phyloP scores from a whole-genome alignment of 2,888 invertebrate genomes.

The Agonopterix arenella region DNA sequence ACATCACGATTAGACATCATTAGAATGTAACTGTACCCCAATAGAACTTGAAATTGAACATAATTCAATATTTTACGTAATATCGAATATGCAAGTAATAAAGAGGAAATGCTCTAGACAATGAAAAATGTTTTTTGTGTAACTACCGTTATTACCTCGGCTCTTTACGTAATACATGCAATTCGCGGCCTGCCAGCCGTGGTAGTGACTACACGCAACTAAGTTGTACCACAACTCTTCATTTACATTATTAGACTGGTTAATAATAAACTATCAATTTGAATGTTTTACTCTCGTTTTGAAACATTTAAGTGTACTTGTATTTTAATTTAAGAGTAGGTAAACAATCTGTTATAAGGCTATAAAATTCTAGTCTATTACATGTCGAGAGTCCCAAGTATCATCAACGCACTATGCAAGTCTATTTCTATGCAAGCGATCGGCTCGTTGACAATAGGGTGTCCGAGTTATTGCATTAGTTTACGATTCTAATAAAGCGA shows the following conservation, averaged over 20 bases:
- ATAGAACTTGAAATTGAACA: slow-evolving; percentile 8
- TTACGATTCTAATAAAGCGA: slow-evolving; percentile 50
- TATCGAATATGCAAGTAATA: slow-evolving; percentile 32
- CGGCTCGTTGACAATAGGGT: slow-evolving; percentile 31
- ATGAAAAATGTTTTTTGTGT: slow-evolving; percentile 60
- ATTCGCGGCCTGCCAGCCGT: neutral
- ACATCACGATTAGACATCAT: too few relatives aligned
- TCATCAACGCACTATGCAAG: neutral
- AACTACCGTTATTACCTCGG: slow-evolving; percentile 44
- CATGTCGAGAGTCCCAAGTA: neutral
- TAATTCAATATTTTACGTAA: slow-evolving; percentile 37
- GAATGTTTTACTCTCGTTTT: too few relatives aligned
- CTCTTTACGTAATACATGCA: slow-evolving; percentile 1
- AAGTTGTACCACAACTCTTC: too few relatives aligned
- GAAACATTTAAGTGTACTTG: too few relatives aligned
- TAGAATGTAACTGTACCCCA: too few relatives aligned
- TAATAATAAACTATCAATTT: too few relatives aligned
- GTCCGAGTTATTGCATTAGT: slow-evolving; percentile 37
- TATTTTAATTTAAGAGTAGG: too few relatives aligned
- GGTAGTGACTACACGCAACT: too few relatives aligned
- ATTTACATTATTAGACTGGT: too few relatives aligned
- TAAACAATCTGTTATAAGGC: too few relatives aligned
- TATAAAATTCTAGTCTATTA: neutral
- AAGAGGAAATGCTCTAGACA: slow-evolving; percentile 71
- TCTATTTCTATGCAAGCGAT: slow-evolving; percentile 20